Evolutionary conservation across 1,140 invertebrate species (phyloP).

Genomic region (Phocides pigmalion): DNA sequence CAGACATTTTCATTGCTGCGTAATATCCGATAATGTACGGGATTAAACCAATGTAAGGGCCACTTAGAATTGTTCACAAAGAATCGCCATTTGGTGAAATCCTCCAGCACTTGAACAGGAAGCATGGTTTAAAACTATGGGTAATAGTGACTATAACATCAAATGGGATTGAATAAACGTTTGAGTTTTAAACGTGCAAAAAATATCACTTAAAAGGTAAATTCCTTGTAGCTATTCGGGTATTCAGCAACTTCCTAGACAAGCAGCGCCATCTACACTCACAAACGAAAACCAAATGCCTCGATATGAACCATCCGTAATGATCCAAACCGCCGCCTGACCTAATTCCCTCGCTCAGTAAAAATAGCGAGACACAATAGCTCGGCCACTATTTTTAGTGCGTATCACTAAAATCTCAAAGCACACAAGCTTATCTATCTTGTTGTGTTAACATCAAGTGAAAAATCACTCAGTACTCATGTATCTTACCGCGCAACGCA

Average conservation of each 20-base stretch:
- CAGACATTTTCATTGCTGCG: too few species aligned
- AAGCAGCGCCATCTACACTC: slow-evolving; percentile 56
- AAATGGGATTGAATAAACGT: too few species aligned
- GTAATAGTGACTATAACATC: too few species aligned
- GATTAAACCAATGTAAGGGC: too few species aligned
- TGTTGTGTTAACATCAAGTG: slow-evolving; percentile 44
- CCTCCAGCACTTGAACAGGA: too few species aligned
- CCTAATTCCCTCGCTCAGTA: slow-evolving; percentile 76
- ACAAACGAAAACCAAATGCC: slow-evolving; percentile 41
- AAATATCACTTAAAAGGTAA: too few species aligned
- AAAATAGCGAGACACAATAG: slow-evolving; percentile 81
- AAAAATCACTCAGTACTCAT: slow-evolving; percentile 43
- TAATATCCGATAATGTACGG: too few species aligned
- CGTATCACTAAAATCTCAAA: slow-evolving; percentile 70
- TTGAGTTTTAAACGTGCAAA: too few species aligned
- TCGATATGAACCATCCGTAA: slow-evolving; percentile 59
- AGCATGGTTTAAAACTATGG: too few species aligned
- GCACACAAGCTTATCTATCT: slow-evolving; percentile 64
- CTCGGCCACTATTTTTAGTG: slow-evolving; percentile 81
- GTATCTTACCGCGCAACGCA: slow-evolving; percentile 57
- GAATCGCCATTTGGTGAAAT: too few species aligned
- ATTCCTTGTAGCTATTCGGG: too few species aligned
- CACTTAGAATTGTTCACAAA: too few species aligned
- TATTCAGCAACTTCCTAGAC: not conserved
- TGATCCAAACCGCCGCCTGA: slow-evolving; percentile 54